phyloP scores from a whole-genome alignment of 2,888 invertebrate species.

The Parelbella ahira region DNA sequence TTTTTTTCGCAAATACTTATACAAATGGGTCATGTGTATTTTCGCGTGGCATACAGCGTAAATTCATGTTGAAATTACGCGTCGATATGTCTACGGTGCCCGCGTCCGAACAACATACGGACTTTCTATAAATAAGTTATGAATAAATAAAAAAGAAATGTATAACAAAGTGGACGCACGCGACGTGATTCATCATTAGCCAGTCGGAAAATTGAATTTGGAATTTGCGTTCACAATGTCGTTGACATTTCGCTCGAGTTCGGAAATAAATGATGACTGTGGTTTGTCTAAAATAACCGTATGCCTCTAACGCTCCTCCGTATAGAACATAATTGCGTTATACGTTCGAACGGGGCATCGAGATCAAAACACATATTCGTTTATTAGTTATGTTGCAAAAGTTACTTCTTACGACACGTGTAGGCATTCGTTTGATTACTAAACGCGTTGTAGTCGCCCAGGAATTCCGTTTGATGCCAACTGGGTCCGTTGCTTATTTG shows the following conservation, averaged over 20 bases:
- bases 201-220: conserved; percentile 57
- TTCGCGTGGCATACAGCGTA: conserved; percentile 43
- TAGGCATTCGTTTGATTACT: conserved; percentile 30
- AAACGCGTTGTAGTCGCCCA: conserved; percentile 33
- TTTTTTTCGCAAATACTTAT: conserved; percentile 59
- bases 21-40: conserved; percentile 66
- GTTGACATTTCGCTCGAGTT: conserved; percentile 66
- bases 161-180: conserved; percentile 45
- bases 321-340: conserved; percentile 4
- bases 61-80: conserved; percentile 40
- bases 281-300: conserved; percentile 13
- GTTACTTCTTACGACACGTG: conserved; percentile 20
- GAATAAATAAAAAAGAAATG: conserved; percentile 56
- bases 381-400: conserved; percentile 23
- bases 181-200: conserved; percentile 66
- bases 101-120: conserved; percentile 44
- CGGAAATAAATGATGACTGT: conserved; percentile 33
- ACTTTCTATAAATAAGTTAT: conserved; percentile 46
- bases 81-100: conserved; percentile 52
- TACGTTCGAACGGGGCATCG: conserved; percentile 5
- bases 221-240: conserved; percentile 58
- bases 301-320: conserved; percentile 8
- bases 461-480: conserved; percentile 47
- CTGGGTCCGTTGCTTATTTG: conserved; percentile 39
- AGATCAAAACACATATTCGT: conserved; percentile 16